These are phyloP conservation scores for Platycheirus albimanus DNA, from an alignment of 2,888 invertebrate genomes.

Conservation along the genomic window DNA sequence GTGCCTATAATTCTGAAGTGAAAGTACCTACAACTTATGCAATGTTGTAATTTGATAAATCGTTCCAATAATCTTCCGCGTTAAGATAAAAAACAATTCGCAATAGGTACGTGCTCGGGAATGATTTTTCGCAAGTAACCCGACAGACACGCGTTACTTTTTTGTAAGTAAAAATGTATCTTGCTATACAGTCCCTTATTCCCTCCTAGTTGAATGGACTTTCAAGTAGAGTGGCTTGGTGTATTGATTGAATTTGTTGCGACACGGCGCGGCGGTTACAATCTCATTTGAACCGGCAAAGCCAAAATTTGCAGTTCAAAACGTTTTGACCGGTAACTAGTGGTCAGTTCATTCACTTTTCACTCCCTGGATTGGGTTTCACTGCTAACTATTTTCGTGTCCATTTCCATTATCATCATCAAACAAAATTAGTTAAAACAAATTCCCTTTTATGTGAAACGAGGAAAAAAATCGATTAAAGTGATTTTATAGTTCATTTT, in stretches of 20 bases:
- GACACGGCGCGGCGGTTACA: constrained; percentile 27
- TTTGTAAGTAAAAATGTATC: constrained; percentile 35
- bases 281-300: constrained; percentile 39
- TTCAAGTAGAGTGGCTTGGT: constrained; percentile 43
- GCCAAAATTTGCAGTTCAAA: constrained; percentile 35
- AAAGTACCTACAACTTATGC: constrained; percentile 50
- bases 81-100: neutral
- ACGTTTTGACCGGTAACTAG: constrained; percentile 21
- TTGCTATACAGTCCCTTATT: constrained; percentile 20
- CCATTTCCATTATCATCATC: neutral
- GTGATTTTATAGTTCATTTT: constrained; percentile 44
- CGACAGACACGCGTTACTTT: constrained; percentile 23
- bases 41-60: constrained; percentile 61
- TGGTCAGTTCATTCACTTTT: constrained; percentile 27
- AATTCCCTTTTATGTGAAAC: constrained; percentile 33
- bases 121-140: constrained; percentile 28
- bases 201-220: constrained; percentile 49
- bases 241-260: neutral
- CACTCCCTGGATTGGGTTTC: constrained; percentile 7
- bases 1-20: constrained; percentile 18
- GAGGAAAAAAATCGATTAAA: constrained; percentile 70
- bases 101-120: constrained; percentile 27
- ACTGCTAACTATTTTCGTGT: constrained; percentile 3
- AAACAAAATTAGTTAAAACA: constrained; percentile 18
- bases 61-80: constrained; percentile 21